A percentile compares a stretch with the other conserved stretches of the same genome.
Evolutionary conservation across 2,113 vertebrate species (phyloP).

Genomic region (Cnemophilus loriae): DNA sequence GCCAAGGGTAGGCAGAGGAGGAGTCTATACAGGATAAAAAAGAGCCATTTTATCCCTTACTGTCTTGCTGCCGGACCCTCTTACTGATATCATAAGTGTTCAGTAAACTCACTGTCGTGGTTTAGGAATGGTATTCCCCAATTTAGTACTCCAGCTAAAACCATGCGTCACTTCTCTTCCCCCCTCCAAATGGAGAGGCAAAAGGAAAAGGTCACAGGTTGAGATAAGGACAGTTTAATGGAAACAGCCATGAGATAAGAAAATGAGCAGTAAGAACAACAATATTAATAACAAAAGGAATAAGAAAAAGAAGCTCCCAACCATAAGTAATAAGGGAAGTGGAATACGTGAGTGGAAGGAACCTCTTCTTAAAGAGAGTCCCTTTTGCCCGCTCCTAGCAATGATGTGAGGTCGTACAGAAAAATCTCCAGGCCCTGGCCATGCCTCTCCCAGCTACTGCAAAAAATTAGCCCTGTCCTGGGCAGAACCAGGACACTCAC

Average conservation of each 20-base stretch:
- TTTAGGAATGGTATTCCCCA: background rate
- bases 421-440: background rate
- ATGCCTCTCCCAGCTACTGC: background rate
- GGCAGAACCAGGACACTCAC: background rate
- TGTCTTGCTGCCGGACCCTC: background rate
- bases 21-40: background rate
- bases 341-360: background rate
- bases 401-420: background rate
- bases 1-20: background rate
- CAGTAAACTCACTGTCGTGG: background rate
- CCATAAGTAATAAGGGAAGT: rapidly evolving
- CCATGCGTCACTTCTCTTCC: background rate
- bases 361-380: background rate
- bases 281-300: background rate
- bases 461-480: background rate
- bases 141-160: background rate
- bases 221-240: background rate
- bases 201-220: background rate
- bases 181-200: too few species aligned
- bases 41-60: background rate
- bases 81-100: background rate
- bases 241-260: background rate
- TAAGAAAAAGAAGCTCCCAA: background rate
- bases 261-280: background rate
- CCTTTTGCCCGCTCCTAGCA: background rate